Evolutionary conservation across 2,888 invertebrate species (phyloP).

Genomic region (Anthophora plumipes): DNA sequence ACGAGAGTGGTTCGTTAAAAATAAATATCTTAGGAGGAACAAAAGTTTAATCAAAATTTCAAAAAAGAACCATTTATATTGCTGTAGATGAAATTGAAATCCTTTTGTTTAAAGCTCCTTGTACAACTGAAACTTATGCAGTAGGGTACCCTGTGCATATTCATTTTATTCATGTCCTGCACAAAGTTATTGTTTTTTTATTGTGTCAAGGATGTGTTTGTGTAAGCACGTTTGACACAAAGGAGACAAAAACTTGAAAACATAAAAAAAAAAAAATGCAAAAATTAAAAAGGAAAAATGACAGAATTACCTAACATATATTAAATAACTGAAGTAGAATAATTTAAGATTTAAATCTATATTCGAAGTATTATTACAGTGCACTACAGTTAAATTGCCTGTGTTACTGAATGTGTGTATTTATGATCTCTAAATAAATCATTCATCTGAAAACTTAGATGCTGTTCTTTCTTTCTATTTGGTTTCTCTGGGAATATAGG

Average conservation of each 20-base stretch:
- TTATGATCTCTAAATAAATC: slow-evolving; percentile 47
- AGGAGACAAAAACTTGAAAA: not conserved
- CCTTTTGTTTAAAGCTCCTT: not conserved
- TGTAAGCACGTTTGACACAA: not conserved
- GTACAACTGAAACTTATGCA: slow-evolving; percentile 38
- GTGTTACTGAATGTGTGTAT: slow-evolving; percentile 22
- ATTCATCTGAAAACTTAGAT: not conserved
- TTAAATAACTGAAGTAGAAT: slow-evolving; percentile 13
- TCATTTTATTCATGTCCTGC: slow-evolving; percentile 22
- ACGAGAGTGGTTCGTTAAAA: too few relatives aligned
- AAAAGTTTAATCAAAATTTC: not conserved
- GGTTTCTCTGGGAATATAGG: not conserved
- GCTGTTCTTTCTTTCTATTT: not conserved
- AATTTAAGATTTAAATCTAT: slow-evolving; percentile 24
- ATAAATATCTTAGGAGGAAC: not conserved
- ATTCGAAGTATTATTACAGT: slow-evolving; percentile 11
- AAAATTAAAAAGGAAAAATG: not conserved
- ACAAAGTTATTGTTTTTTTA: slow-evolving; percentile 2
- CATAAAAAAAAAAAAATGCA: not conserved
- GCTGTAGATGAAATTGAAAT: not conserved
- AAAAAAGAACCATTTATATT: not conserved
- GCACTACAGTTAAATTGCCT: slow-evolving; percentile 16
- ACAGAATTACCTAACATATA: not conserved
- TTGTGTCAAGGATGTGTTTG: slow-evolving; percentile 6
- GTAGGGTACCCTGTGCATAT: slow-evolving; percentile 30